A percentile compares a stretch with the other conserved stretches of the same genome.
Conservation (phyloP, 1,140 invertebrate species). For the Zaprionus ghesquierei region DNA sequence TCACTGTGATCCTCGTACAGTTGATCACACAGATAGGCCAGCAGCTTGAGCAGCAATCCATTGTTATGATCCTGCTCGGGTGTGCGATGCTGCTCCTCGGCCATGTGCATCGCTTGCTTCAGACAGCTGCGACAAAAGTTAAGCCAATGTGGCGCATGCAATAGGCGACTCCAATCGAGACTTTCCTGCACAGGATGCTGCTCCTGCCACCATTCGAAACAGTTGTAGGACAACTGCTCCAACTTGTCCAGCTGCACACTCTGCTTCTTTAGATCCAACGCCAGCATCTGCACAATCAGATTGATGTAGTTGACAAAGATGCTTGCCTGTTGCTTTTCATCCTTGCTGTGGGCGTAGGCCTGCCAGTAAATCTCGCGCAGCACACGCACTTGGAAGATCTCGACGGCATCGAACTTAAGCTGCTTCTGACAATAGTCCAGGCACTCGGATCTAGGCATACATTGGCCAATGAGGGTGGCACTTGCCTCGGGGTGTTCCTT, state of each 20-base stretch:
- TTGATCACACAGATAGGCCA: constrained; percentile 85
- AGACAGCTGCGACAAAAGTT: constrained; percentile 87
- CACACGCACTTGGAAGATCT: constrained; percentile 84
- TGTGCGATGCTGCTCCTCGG: constrained; percentile 65
- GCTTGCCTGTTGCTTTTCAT: constrained; percentile 77
- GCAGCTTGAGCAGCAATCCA: constrained; percentile 83
- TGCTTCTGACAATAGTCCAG: constrained; percentile 84
- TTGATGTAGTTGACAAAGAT: constrained; percentile 84
- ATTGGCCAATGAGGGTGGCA: constrained; percentile 83
- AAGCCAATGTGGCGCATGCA: constrained; percentile 85
- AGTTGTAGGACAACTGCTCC: constrained; percentile 54
- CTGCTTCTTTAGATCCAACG: constrained; percentile 84
- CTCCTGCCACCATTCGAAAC: constrained; percentile 77
- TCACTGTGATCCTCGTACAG: constrained; percentile 83
- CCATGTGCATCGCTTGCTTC: constrained; percentile 86
- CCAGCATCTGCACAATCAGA: constrained; percentile 84
- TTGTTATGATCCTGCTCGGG: constrained; percentile 67
- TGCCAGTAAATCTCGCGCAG: constrained; percentile 84
- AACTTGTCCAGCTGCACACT: constrained; percentile 57
- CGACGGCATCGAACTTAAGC: constrained; percentile 85
- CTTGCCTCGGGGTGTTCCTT: constrained; percentile 83
- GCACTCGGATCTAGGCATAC: constrained; percentile 85
- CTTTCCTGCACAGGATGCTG: background rate
- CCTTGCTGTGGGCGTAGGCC: constrained; percentile 56
- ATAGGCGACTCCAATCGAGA: constrained; percentile 81